Conservation (phyloP, 2,888 invertebrate genomes). For the Megastigmus dorsalis region DNA sequence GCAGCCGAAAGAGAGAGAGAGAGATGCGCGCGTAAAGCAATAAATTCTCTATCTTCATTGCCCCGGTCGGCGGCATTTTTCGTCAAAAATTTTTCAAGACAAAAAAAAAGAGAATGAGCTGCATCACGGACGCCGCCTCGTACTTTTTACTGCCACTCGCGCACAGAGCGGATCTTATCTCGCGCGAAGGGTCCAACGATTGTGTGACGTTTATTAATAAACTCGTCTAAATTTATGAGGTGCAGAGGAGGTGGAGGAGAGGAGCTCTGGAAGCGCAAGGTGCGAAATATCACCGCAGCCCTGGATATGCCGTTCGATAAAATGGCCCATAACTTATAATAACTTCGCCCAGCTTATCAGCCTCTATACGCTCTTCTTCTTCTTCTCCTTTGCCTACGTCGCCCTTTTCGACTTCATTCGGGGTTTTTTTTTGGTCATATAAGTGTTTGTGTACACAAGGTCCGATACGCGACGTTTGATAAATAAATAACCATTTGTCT, state of each 20-base stretch:
- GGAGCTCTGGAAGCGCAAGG: slow-evolving; percentile 39
- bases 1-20: no score
- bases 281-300: slow-evolving; percentile 48
- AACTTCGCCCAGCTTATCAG: slow-evolving; percentile 27
- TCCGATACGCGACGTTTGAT: neutral
- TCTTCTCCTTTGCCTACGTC: neutral
- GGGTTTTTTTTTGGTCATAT: no score
- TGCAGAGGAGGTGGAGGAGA: neutral
- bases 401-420: neutral
- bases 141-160: neutral
- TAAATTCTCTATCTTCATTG: slow-evolving; percentile 42
- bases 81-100: no score
- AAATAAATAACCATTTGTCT: slow-evolving; percentile 33
- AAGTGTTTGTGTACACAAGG: neutral
- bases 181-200: slow-evolving; percentile 17
- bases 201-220: slow-evolving; percentile 54
- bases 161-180: no score
- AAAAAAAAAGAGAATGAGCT: no score
- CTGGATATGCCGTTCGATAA: slow-evolving; percentile 32
- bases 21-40: neutral
- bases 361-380: neutral
- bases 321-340: slow-evolving; percentile 48
- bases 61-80: no score
- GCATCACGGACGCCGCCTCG: no score
- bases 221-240: slow-evolving; percentile 52